Percentiles rank a stretch among this genome's conserved stretches.
Conservation (phyloP, 1,140 invertebrate genomes). For the Leptinotarsa lineolata region DNA sequence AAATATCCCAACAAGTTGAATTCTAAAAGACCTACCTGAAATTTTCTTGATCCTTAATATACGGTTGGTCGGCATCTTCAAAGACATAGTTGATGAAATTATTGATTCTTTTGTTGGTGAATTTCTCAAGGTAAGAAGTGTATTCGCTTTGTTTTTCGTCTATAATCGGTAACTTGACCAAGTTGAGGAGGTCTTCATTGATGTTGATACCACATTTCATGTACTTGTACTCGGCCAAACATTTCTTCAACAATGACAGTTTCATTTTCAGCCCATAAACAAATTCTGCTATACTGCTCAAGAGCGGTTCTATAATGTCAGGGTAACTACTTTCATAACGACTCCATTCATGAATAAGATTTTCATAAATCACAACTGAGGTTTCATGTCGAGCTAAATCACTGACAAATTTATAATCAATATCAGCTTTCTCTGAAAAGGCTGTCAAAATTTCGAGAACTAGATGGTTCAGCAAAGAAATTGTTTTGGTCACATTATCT, state of each 20-base stretch:
- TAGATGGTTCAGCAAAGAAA: neutral
- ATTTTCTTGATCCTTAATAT: conserved; percentile 46
- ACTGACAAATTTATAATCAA: neutral
- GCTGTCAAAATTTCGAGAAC: conserved; percentile 21
- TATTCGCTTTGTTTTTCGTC: conserved; percentile 54
- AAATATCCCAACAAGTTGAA: too few species aligned
- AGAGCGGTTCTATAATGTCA: conserved; percentile 68
- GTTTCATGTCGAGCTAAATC: conserved; percentile 33
- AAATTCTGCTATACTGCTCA: conserved; percentile 65
- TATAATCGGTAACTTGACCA: conserved; percentile 59
- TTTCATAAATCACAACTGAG: conserved; percentile 40
- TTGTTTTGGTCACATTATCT: conserved; percentile 22
- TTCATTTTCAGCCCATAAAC: conserved; percentile 62
- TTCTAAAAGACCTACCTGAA: conserved; percentile 45
- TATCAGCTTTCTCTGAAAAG: conserved; percentile 16
- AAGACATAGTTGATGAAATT: conserved; percentile 45
- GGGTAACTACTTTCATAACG: conserved; percentile 66
- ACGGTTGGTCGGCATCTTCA: conserved; percentile 34
- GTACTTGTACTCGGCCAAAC: conserved; percentile 44
- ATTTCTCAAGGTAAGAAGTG: conserved; percentile 56
- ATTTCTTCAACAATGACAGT: conserved; percentile 55
- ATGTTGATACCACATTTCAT: conserved; percentile 35
- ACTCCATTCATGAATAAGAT: conserved; percentile 59
- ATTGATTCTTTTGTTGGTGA: conserved; percentile 53
- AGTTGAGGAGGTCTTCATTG: conserved; percentile 49